Base-by-base conservation (phyloP, 2,888 invertebrate genomes). In the Hydrotaea cyrtoneurina region DNA sequence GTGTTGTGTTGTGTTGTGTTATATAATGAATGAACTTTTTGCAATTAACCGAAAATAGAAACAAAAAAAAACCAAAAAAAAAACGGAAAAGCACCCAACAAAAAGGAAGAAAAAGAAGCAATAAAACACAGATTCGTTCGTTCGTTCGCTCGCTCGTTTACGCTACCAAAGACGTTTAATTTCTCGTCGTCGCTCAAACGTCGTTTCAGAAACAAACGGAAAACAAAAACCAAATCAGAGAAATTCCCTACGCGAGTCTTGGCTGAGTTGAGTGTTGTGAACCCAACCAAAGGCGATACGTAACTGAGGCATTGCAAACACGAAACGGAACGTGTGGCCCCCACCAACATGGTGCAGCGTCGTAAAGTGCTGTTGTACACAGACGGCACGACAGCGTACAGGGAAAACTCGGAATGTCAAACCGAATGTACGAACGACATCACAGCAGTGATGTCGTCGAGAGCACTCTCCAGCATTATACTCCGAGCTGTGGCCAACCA, bases 211-310 rank as follows among this genome's bases (percentile, higher is more conserved):
- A 69, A 66, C 4, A 21, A 59, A 59, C 26, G 11, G 4, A 72
- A 69, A 69, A 66, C 4, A 21, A 59, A 59, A 62, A 13, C 11
- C 23, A 73, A 73, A 46, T 15, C 17, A n/a, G n/a, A n/a, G 31
- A 31, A 72, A 13, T 39, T 39, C 59, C 59, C n/a, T 62, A 19
- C 55, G 23, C 57, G 57, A 57, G 55, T 46, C 7, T 31, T 81
- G 82, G 86, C 88, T 82, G 85, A 85, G 85, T 82, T 62, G 71
- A 64, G 74, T 88, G 88, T 69, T 90, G 92, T 90, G 91, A 91
- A 92, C 91, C 90, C 91, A 89, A 90, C 91, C 90, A 90, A 92
- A 92, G 91, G 91, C 92, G 92, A 91, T 91, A 90, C 90, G 89
- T 91, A 92, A 91, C 91, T 91, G 89, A 90, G 89, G 88, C 87